Conservation (phyloP, 2,113 vertebrate genomes). For the Cisticola juncidis region DNA sequence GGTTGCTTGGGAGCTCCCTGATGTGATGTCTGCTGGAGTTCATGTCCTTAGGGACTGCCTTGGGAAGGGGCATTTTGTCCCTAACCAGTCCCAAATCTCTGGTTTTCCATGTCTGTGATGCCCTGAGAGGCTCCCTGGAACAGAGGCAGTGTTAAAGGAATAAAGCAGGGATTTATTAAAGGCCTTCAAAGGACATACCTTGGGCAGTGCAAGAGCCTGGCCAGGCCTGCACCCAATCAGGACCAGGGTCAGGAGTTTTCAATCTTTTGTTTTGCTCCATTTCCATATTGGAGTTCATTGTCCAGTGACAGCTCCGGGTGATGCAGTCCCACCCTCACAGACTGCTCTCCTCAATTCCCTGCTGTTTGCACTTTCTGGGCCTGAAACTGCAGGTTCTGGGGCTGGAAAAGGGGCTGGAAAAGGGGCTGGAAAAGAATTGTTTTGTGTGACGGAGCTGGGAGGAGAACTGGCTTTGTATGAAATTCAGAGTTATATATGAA, state of each 20-base stretch:
- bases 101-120: fast-evolving
- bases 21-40: not conserved
- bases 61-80: not conserved
- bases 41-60: not conserved
- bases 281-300: not conserved
- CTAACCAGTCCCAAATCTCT: not conserved
- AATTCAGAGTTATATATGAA: not conserved
- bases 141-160: not conserved
- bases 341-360: fast-evolving
- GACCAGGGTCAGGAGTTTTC: fast-evolving
- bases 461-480: not conserved
- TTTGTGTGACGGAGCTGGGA: not conserved
- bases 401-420: too few species aligned
- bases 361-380: not conserved
- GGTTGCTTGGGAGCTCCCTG: not conserved
- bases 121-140: not conserved
- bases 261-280: not conserved
- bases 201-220: not conserved
- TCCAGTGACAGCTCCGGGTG: fast-evolving
- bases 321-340: not conserved
- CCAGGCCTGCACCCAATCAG: fast-evolving
- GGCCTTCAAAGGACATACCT: fast-evolving
- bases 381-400: not conserved
- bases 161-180: not conserved
- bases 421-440: not conserved